Percentiles rank a stretch among this genome's conserved stretches.
Conservation (phyloP, 2,113 vertebrate genomes). For the Oncorhynchus nerka region DNA sequence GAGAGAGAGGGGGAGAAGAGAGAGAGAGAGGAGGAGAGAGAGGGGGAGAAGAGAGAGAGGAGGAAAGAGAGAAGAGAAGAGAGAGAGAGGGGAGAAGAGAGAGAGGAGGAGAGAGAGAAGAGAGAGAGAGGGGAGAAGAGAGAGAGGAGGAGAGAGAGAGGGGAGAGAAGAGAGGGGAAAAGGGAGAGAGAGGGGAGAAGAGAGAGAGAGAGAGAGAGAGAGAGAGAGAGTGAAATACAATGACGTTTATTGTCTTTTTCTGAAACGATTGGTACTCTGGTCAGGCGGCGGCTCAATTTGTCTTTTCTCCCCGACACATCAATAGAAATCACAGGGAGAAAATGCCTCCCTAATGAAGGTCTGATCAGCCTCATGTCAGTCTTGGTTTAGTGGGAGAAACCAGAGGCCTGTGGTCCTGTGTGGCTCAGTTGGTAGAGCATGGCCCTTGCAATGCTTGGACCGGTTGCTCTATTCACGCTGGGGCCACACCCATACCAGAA, state of each 20-base stretch:
- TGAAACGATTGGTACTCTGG: constrained; percentile 85
- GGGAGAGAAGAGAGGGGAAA: too few species aligned
- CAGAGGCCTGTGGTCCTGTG: not conserved
- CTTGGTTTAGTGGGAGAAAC: constrained; percentile 73
- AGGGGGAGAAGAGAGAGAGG: too few species aligned
- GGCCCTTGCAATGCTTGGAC: too few species aligned
- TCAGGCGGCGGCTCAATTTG: constrained; percentile 84
- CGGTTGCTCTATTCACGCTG: too few species aligned
- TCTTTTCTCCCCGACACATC: constrained; percentile 81
- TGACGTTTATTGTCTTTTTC: constrained; percentile 71
- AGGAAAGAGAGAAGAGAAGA: not conserved
- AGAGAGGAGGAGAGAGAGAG: too few species aligned
- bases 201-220: too few species aligned
- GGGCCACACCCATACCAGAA: too few species aligned
- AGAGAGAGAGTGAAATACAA: not conserved
- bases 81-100: not conserved
- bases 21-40: not conserved
- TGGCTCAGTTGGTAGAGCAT: too few species aligned
- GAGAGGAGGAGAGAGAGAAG: not conserved
- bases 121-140: not conserved
- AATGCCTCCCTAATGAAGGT: constrained; percentile 97
- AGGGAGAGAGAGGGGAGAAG: too few species aligned
- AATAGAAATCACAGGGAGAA: constrained; percentile 96
- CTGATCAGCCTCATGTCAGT: constrained; percentile 92
- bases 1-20: too few species aligned